Evolutionary conservation across 1,140 invertebrate species (phyloP), one percentile per base, ranked within the genome.

Genomic region (Bactericera cockerelli): DNA sequence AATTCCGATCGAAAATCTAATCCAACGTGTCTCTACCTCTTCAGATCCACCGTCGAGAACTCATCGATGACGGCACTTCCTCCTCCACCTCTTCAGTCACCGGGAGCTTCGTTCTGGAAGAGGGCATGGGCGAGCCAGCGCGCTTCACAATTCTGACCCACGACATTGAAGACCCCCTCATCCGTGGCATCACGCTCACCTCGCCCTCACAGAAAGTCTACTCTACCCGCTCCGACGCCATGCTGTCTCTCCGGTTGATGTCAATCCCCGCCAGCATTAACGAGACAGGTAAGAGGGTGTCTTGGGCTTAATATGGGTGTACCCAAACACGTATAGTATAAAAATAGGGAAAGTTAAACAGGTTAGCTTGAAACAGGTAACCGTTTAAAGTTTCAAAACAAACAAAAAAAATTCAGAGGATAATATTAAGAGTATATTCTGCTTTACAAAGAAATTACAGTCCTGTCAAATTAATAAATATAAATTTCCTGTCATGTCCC

Each of bases 201-300:
- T 75, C 72, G 59, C 76, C 76, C 1, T 73, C 70, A 13, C 72
- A 75, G 28, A 66, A 70, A 33, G 65, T 69, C 1, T 76, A 70
- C 55, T 65, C 66, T 0, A 67, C 66, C 11, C 64, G 72, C 58
- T 74, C 70, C 16, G 75, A 77, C 63, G 67, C 68, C 13, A 62
- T 76, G 24, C 65, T 76, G 22, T 69, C 71, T 16, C 70, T 77
- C 24, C 77, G 76, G 65, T 70, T 77, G 56, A 71, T 78, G 54
- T 73, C 70, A 22, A 61, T 79, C 6, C 69, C 71, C 11, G 71
- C 76, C 6, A 71, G 71, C 58, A 73, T 78, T 25, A 75, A 74
- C 58, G 76, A 77, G 71, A 73, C 74, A 66, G 69, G 59, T 62
- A 36, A 36, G 16, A 36, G 10, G 16, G 33, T n/a, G n/a, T n/a